Percentiles rank a stretch among this genome's conserved stretches.
These are phyloP conservation scores for Bhutanitis thaidina DNA, from an alignment of 2,888 invertebrate genomes.

Conservation along the genomic window DNA sequence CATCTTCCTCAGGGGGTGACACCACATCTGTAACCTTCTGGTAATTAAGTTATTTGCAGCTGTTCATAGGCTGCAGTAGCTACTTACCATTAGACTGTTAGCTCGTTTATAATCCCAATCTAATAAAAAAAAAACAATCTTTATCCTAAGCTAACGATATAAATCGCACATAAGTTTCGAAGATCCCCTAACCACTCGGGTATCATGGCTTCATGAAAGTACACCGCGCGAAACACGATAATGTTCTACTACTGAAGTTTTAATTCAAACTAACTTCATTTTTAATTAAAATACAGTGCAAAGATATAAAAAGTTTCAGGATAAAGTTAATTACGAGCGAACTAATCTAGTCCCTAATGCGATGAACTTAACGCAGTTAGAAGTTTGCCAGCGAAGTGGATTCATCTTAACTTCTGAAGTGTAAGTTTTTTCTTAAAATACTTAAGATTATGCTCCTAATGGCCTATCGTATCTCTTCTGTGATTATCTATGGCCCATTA, in stretches of 20 bases:
- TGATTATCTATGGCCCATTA: background rate
- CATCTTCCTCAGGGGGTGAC: too few species aligned
- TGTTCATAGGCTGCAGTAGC: too few species aligned
- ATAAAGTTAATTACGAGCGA: slow-evolving; percentile 16
- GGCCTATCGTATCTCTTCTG: background rate
- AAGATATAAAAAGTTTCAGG: slow-evolving; percentile 15
- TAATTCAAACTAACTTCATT: slow-evolving; percentile 15
- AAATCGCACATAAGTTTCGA: too few species aligned
- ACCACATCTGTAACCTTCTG: too few species aligned
- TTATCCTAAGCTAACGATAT: too few species aligned
- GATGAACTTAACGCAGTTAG: slow-evolving; percentile 19
- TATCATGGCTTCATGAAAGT: background rate
- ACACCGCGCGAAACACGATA: slow-evolving; percentile 1
- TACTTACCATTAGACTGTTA: too few species aligned
- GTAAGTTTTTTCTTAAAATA: slow-evolving; percentile 20
- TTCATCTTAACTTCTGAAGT: slow-evolving; percentile 8
- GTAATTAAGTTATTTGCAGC: too few species aligned
- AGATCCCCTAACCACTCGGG: too few species aligned
- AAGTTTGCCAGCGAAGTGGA: slow-evolving; percentile 6
- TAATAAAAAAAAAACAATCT: too few species aligned
- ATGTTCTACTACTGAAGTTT: slow-evolving; percentile 8
- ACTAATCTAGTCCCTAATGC: slow-evolving; percentile 16
- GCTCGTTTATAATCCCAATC: too few species aligned
- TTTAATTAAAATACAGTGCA: slow-evolving; percentile 15
- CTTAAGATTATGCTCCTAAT: slow-evolving; percentile 13